Base-by-base conservation (phyloP, 1,140 invertebrate genomes). In the Aphelinus certus region DNA sequence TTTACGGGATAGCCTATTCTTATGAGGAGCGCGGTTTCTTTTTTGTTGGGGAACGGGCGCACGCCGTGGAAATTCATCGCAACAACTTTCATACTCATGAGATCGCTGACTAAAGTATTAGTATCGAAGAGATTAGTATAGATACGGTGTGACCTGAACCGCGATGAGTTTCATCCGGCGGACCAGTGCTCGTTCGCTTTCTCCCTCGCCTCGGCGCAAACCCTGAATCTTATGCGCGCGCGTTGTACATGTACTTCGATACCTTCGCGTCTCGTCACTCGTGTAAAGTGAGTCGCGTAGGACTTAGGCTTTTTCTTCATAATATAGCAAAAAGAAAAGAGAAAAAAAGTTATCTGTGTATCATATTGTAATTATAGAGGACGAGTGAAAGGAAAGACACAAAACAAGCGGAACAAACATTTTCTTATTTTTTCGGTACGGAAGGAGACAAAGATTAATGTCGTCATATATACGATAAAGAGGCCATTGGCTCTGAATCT, bases 301-400 rank as follows among this genome's bases (percentile, higher is more conserved):
- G 48, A 56, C 55, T 57, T 67, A 53, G 56, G 2, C 6, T 55
- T 46, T 56, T 7, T 70, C 53, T 9, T 70, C 61, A 42, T 26
- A 49, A 61, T 26, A 5, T 51, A 70, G 26, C 26, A 26, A 47
- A 49, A 46, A 26, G n/a, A 48, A 2, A 43, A n/a, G 55, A 58
- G 4, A 55, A 55, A n/a, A 9, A 45, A 66, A 67, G 55, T 9
- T 3, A 7, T n/a, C 58, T 45, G 26, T 76, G 74, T 76, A 76
- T 62, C 56, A 76, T 72, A 76, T 71, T 76, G 75, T 76, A 76
- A 76, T 76, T 76, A 76, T 62, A 67, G 49, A 1, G 45, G 49
- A 62, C 9, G 49, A 62, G 49, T 26, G n/a, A 68, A 75, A 58
- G 55, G 2, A 2, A 55, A 56, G 42, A 63, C 60, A 26, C 3